Evolutionary conservation across 2,888 invertebrate genomes (phyloP).

Genomic region (Orthosia gothica): DNA sequence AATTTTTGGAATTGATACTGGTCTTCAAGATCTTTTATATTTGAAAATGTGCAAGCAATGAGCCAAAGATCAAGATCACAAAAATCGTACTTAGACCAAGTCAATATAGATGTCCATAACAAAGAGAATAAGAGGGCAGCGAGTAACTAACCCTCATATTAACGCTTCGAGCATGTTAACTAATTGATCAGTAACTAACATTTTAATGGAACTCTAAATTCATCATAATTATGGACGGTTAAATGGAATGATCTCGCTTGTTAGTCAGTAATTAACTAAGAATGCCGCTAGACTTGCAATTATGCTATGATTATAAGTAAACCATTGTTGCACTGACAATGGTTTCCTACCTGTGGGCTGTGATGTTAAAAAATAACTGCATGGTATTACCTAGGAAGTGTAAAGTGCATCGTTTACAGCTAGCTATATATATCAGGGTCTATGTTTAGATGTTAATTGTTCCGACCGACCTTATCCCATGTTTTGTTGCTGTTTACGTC

Average conservation of each 20-base stretch:
- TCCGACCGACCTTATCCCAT: slow-evolving; percentile 12
- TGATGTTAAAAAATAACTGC: slow-evolving; percentile 33
- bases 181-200: slow-evolving; percentile 48
- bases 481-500: slow-evolving; percentile 21
- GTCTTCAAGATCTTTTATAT: background rate
- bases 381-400: slow-evolving; percentile 22
- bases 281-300: slow-evolving; percentile 25
- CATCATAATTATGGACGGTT: slow-evolving; percentile 15
- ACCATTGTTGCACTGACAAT: slow-evolving; percentile 20
- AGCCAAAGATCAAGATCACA: background rate
- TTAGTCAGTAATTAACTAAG: slow-evolving; percentile 40
- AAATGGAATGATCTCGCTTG: slow-evolving; percentile 35
- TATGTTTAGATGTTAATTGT: slow-evolving; percentile 23
- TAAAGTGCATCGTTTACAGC: slow-evolving; percentile 24
- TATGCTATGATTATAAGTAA: slow-evolving; percentile 9
- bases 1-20: background rate
- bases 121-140: slow-evolving; percentile 82
- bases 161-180: slow-evolving; percentile 83
- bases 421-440: slow-evolving; percentile 7
- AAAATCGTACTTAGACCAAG: background rate
- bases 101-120: background rate
- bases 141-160: slow-evolving; percentile 88
- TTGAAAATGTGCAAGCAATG: too few species aligned
- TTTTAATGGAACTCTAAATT: slow-evolving; percentile 29
- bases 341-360: slow-evolving; percentile 1